Evolutionary conservation across 2,888 invertebrate species (phyloP), one percentile per base, ranked within the genome.

Genomic region (Caenorhabditis wallacei): DNA sequence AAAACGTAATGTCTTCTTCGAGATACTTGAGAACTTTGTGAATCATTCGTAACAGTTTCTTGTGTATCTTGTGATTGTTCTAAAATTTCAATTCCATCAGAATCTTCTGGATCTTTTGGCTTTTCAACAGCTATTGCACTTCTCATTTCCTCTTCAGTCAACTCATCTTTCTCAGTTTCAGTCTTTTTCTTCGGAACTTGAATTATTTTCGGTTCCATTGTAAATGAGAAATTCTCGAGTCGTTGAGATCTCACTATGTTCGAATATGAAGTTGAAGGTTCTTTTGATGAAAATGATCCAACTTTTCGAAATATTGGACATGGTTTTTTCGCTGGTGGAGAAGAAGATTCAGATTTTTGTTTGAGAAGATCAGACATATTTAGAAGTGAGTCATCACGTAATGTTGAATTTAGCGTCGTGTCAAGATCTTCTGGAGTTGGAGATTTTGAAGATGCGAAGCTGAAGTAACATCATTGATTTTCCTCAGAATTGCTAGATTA

Each of bases 201-300:
- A 22, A 56, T 16, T 57, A 46, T 40, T 43, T 79, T 66, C n/a
- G 71, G 57, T 20, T 80, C 80, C 80, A 72, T 80, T 10, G 74
- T 85, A 63, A 85, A 84, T 0, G 84, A 63, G 46, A 80, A 85
- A 1, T 74, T 37, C 16, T 84, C 81, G 46, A 85, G 48, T 10
- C 68, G 53, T 1, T 53, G 51, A 22, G 53, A 48, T 22, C 66
- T 37, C 26, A 40, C 20, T 1, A 35, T 10, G 18, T 20, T 64
- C 11, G 37, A n/a, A 37, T 53, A 48, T 13, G 66, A 66, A 10
- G 53, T 66, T 11, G 66, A 66, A 11, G 64, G 61, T 46, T 46
- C 80, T 5, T 57, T 53, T 20, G 43, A 24, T 8, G 72, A 24
- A 0, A 35, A 16, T 18, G 20, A 22, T 10, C 3, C 46, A 5